Evolutionary conservation across 2,113 vertebrate species (phyloP).

Genomic region (Brachypteracias leptosomus): DNA sequence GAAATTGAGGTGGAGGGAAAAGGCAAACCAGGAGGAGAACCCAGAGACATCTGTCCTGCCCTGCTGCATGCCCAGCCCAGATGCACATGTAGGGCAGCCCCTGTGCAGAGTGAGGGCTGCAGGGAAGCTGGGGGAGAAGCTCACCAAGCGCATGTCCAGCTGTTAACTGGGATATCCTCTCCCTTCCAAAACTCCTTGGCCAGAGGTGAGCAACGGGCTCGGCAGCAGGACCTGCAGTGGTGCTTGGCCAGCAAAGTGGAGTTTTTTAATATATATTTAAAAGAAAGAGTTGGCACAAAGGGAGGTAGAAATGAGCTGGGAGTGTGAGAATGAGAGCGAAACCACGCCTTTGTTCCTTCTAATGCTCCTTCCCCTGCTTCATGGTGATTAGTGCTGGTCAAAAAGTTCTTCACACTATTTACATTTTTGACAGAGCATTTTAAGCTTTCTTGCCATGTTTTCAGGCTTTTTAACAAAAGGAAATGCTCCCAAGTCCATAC

Average conservation of each 20-base stretch:
- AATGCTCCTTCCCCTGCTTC: neutral
- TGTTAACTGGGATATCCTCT: rapidly evolving
- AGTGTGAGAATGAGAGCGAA: neutral
- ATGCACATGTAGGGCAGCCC: neutral
- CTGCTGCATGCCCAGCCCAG: neutral
- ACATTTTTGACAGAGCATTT: neutral
- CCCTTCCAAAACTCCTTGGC: neutral
- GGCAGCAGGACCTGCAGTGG: neutral
- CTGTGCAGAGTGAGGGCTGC: rapidly evolving
- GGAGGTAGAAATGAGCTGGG: neutral
- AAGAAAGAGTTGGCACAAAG: conserved; percentile 29
- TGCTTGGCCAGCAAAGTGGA: neutral
- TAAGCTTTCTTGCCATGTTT: neutral
- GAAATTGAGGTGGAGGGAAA: neutral
- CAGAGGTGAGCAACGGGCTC: rapidly evolving
- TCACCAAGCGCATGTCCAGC: rapidly evolving
- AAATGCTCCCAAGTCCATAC: neutral
- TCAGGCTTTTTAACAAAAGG: neutral
- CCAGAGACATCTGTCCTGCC: neutral
- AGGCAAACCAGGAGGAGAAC: neutral
- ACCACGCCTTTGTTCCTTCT: conserved; percentile 8
- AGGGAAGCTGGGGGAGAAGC: neutral
- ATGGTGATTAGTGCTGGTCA: neutral
- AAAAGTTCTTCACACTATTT: neutral
- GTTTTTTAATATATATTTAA: conserved; percentile 31